Base-by-base conservation (phyloP, 2,888 invertebrate species). In the Monopis laevigella region DNA sequence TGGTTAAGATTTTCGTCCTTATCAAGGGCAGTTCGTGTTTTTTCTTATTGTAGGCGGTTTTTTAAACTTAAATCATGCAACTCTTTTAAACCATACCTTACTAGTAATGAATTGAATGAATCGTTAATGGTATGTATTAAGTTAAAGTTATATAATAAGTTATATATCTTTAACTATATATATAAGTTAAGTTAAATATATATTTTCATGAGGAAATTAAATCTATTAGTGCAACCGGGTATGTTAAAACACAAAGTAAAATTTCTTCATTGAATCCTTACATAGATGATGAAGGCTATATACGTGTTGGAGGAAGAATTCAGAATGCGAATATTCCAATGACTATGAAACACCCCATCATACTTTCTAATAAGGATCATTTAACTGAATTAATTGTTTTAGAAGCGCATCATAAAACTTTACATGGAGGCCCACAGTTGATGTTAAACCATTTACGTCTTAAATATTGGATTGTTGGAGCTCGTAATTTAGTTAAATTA, bases 381-480 rank as follows among this genome's bases (percentile, higher is more conserved):
- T 16, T 59, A 1, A 49, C 49, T 19, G 40, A 40, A 5, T 34
- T 54, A 1, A 40, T 56, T 2, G 10, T 55, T 13, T 39, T 40
- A 2, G 50, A 55, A 4, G 49, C 51, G 2, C 51, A 53, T 40
- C 2, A 11, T 4, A 47, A 43, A 19, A 53, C 51, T 3, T 19
- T 48, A 5, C 48, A 55, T 26, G 54, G 55, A 1, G 52, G 51
- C 5, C 38, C 46, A 8, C 50, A 53, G 13, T 19, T 51, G 4
- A 52, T 50, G 48, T 32, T 56, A 1, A 21, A 40, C 12, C 50
- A 51, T 39, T 34, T 58, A 13, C 39, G 51, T n/a, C 42, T 46
- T 1, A 50, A 46, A 36, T 57, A 48, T 38, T 55, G 54, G 52
- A 52, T 56, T 4, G 3, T 51, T 1, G 39, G 43, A 28, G 48